Conservation (phyloP, 2,888 invertebrate species). For the Eupsilia transversa region DNA sequence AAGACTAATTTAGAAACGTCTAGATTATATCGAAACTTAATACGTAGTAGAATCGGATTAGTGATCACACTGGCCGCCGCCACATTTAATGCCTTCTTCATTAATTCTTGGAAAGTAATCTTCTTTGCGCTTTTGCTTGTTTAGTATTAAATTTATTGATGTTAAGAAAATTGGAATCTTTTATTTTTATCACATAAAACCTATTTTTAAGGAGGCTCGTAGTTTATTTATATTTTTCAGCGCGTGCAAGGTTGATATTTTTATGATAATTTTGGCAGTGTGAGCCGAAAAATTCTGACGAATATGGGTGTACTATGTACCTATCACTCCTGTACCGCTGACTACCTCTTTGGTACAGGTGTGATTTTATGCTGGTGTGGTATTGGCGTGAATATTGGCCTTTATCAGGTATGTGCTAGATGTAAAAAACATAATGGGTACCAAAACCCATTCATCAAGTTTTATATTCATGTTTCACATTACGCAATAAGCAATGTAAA, state of each 20-base stretch:
- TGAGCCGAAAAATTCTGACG: not conserved
- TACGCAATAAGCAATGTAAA: no score
- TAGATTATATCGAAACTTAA: not conserved
- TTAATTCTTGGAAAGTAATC: slow-evolving; percentile 13
- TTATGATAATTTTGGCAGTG: not conserved
- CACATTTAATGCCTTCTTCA: slow-evolving; percentile 13
- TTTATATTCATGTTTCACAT: no score
- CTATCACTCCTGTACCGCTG: no score
- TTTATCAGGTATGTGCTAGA: not conserved
- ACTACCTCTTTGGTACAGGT: no score
- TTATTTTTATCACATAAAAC: not conserved
- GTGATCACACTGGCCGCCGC: not conserved
- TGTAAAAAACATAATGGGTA: no score
- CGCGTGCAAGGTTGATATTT: not conserved
- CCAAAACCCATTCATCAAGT: no score
- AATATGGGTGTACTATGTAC: not conserved
- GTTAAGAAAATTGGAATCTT: not conserved
- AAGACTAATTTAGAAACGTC: not conserved
- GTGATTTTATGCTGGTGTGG: no score
- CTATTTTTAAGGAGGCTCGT: not conserved
- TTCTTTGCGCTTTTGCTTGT: not conserved
- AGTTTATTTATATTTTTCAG: not conserved
- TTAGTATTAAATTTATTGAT: not conserved
- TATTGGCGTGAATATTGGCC: no score
- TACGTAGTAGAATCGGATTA: not conserved